Base-by-base conservation (phyloP, 1,140 invertebrate species). In the Fopius arisanus region DNA sequence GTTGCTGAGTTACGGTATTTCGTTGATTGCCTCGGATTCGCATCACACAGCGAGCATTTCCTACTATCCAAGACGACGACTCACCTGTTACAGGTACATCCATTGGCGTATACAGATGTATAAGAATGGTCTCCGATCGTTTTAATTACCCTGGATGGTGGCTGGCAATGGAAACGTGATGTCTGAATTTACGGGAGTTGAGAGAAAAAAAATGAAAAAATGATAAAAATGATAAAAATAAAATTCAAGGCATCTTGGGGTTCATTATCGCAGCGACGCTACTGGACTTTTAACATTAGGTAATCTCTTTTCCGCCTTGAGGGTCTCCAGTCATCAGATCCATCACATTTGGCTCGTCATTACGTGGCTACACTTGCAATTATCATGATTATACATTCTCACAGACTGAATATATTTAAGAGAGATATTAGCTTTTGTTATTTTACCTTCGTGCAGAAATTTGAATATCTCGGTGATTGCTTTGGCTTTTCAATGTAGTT, bases 1-100 rank as follows among this genome's bases (percentile, higher is more conserved):
- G 67, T 69, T 69, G 29, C 33, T 28, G 43, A 77, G 77, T 81
- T 85, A 85, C 82, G 82, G 84, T 79, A 81, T 80, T 80, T 79
- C 74, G 78, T 82, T 82, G 80, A 84, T 83, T 83, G 77, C 78
- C 72, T 82, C 48, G 80, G 71, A 80, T 84, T 78, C 74, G 19
- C 72, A 78, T 78, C 75, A 75, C 73, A n/a, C 23, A 41, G 26
- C 65, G n/a, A n/a, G n/a, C 65, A 74, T 77, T 80, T 73, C 48
- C 75, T 51, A 54, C 33, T 40, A 51, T 21, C 28, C 29, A 23
- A 37, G 37, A 59, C 65, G 28, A 31, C 37, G 16, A 62, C 41
- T 72, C 54, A 51, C 54, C 54, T 75, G 63, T 72, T 28, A 48
- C 43, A 48, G 16, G 5, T 48, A 48, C 43, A 65, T 65, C 3